Evolutionary conservation across 1,140 invertebrate genomes (phyloP), one percentile per base, ranked within the genome.

Genomic region (Idris sp.): DNA sequence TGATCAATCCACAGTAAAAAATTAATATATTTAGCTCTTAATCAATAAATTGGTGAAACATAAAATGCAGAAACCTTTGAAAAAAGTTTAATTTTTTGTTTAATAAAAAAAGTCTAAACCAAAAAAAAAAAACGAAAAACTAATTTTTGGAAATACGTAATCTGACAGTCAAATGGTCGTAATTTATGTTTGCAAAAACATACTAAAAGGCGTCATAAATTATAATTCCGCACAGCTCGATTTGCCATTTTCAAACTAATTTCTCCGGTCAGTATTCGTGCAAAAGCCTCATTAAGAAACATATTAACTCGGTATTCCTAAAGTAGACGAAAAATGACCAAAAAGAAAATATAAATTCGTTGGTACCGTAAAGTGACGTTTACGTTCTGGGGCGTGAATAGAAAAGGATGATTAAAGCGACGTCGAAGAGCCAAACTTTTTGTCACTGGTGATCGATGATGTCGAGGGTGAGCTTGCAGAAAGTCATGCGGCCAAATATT

Each of bases 381-480:
- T 10, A 14, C 28, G 14, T 51, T 64, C 53, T 28, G 61, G 35
- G 41, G 22, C 33, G 33, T 15, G 65, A 28, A 44, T 43, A 54
- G 30, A 19, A 33, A 61, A 9, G 11, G 38, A 30, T 38, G 46
- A 59, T 58, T 49, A 35, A 58, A 58, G 33, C 44, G 10, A 6
- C 30, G 26, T 69, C 54, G 48, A 26, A 51, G 5, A 11, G 13
- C 33, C 18, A 9, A 16, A 49, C 44, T 65, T 74, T 74, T 65
- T 65, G 53, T 56, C 25, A 61, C 40, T 38, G 22, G 68, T 72
- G 74, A 72, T 67, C 54, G 74, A 72, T 76, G 65, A 53, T 26
- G 54, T 8, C 41, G 48, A 54, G 72, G 62, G 62, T 74, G 72
- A 74, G 56, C 62, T 64, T 64, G 56, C 64, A 51, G 58, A 72